phyloP scores from a whole-genome alignment of 2,888 invertebrate species.

The Carabus problematicus region DNA sequence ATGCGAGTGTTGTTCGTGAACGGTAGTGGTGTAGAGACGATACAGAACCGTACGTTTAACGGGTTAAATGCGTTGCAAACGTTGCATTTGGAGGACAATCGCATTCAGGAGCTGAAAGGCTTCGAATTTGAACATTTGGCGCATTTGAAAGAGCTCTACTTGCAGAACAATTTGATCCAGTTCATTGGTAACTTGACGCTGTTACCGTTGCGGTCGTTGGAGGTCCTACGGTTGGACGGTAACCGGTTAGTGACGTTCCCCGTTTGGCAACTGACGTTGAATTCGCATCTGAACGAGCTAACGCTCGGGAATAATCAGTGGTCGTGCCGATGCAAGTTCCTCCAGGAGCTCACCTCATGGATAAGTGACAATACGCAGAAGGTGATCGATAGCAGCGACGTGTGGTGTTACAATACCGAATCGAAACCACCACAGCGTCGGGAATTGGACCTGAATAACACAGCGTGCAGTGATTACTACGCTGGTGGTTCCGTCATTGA shows the following conservation, averaged over 20 bases:
- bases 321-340: conserved; percentile 90
- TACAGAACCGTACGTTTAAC: conserved; percentile 91
- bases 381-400: conserved; percentile 78
- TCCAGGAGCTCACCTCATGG: conserved; percentile 84
- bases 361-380: conserved; percentile 81
- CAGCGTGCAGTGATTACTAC: conserved; percentile 86
- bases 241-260: conserved; percentile 83
- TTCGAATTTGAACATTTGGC: conserved; percentile 85
- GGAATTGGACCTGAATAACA: conserved; percentile 83
- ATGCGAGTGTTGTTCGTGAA: conserved; percentile 87
- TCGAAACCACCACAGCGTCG: conserved; percentile 77
- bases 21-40: conserved; percentile 80
- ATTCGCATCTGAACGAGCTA: conserved; percentile 74
- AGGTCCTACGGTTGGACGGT: conserved; percentile 82
- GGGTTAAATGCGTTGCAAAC: conserved; percentile 80
- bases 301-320: conserved; percentile 85
- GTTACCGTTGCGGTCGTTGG: conserved; percentile 76
- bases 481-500: conserved; percentile 84
- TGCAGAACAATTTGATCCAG: conserved; percentile 84
- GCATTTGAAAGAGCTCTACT: conserved; percentile 79
- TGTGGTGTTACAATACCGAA: conserved; percentile 82
- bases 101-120: conserved; percentile 78
- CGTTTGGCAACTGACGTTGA: conserved; percentile 76
- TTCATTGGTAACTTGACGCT: conserved; percentile 84
- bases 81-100: conserved; percentile 86